Conservation (phyloP, 2,888 invertebrate species). For the Tipula helvola region DNA sequence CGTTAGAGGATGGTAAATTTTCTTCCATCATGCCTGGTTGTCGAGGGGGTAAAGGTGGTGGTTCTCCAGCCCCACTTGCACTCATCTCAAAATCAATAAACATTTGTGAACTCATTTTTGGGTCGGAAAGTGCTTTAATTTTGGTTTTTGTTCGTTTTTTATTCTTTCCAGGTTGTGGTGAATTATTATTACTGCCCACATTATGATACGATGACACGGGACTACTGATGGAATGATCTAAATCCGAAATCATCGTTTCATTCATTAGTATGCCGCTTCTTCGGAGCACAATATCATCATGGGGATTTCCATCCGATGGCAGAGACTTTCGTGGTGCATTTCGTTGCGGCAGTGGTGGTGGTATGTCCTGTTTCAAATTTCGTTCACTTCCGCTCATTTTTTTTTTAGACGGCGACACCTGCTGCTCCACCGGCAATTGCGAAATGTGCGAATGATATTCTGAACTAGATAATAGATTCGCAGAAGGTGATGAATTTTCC, state of each 20-base stretch:
- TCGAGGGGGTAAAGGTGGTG: conserved; percentile 49
- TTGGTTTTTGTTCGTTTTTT: conserved; percentile 30
- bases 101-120: conserved; percentile 36
- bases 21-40: conserved; percentile 37
- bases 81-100: conserved; percentile 34
- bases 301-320: conserved; percentile 20
- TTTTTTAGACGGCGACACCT: conserved; percentile 21
- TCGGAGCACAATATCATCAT: conserved; percentile 11
- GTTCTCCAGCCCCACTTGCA: conserved; percentile 23
- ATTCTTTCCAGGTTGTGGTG: conserved; percentile 7
- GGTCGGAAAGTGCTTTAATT: conserved; percentile 35
- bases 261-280: conserved; percentile 16
- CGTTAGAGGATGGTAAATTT: conserved; percentile 14
- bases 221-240: conserved; percentile 26
- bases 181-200: conserved; percentile 9
- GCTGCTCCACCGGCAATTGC: not conserved
- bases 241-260: conserved; percentile 28
- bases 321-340: conserved; percentile 33
- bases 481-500: conserved; percentile 26
- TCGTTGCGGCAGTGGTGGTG: conserved; percentile 43
- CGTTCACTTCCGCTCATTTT: conserved; percentile 27
- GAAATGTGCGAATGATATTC: conserved; percentile 14
- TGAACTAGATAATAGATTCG: not conserved
- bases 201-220: not conserved
- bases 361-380: conserved; percentile 27